These are phyloP conservation scores for Rhinogobio ventralis DNA, from an alignment of 2,797 vertebrate genomes.

Conservation along the genomic window DNA sequence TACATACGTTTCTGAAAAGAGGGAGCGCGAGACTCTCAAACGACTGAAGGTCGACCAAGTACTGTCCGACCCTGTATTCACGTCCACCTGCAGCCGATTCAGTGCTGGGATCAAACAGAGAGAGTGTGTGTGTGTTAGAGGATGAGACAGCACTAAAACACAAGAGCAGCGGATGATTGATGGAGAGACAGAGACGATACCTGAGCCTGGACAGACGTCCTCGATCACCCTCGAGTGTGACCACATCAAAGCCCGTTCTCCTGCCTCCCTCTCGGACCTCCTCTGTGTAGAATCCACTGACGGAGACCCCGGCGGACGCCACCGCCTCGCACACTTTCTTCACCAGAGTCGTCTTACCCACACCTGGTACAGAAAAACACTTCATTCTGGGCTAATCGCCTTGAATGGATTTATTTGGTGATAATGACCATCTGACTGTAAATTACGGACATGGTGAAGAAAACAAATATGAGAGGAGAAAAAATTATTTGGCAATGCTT, in stretches of 20 bases:
- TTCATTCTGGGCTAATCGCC: neutral
- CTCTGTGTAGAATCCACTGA: conserved; percentile 94
- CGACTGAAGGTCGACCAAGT: conserved; percentile 87
- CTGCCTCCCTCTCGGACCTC: conserved; percentile 89
- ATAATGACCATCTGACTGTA: neutral
- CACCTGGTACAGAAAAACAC: conserved; percentile 74
- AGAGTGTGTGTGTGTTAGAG: neutral
- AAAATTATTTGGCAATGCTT: no score
- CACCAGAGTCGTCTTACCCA: conserved; percentile 96
- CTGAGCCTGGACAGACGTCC: conserved; percentile 89
- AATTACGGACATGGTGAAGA: neutral
- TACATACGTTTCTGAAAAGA: conserved; percentile 86
- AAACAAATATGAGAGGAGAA: neutral
- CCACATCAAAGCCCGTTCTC: conserved; percentile 94
- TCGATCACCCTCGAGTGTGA: conserved; percentile 87
- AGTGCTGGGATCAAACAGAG: conserved; percentile 62
- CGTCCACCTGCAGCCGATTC: conserved; percentile 68
- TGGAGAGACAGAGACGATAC: conserved; percentile 71
- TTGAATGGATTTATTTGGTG: neutral
- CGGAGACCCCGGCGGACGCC: conserved; percentile 75
- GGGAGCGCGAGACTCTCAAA: conserved; percentile 92
- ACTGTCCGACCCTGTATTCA: conserved; percentile 88
- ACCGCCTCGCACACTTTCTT: conserved; percentile 86
- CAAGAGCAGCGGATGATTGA: neutral
- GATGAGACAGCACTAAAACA: neutral